A percentile compares a stretch with the other conserved stretches of the same genome.
Evolutionary conservation across 2,888 invertebrate species (phyloP).

Genomic region (Cremastinae sp.): DNA sequence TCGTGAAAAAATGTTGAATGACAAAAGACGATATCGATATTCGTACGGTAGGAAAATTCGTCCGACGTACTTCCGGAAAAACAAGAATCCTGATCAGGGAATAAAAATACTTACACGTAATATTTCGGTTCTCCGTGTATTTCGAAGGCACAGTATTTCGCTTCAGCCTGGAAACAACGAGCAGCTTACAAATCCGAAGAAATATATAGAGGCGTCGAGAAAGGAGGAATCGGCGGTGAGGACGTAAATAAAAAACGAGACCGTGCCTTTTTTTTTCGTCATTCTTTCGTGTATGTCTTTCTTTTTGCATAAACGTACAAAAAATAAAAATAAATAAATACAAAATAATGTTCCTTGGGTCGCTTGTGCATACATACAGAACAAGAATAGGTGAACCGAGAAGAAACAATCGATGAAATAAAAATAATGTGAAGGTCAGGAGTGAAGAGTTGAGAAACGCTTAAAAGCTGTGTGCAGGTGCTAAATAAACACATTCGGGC

Average conservation of each 20-base stretch:
- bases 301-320: background rate
- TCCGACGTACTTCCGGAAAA: background rate
- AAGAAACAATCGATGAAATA: constrained; percentile 38
- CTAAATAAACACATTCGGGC: constrained; percentile 34
- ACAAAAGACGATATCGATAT: background rate
- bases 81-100: background rate
- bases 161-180: constrained; percentile 75
- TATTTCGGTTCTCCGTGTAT: constrained; percentile 80
- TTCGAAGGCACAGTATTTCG: constrained; percentile 81
- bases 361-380: constrained; percentile 19
- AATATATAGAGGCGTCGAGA: background rate
- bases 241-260: constrained; percentile 12
- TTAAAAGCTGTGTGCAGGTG: constrained; percentile 23
- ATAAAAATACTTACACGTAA: constrained; percentile 76
- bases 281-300: constrained; percentile 8
- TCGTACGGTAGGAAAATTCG: constrained; percentile 2
- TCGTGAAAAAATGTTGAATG: background rate
- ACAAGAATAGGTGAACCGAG: constrained; percentile 10
- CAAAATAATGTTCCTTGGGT: constrained; percentile 13
- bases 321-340: constrained; percentile 29
- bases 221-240: background rate
- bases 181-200: constrained; percentile 5
- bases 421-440: constrained; percentile 47
- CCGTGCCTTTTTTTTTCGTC: constrained; percentile 20
- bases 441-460: constrained; percentile 14